phyloP scores from a whole-genome alignment of 2,888 invertebrate genomes.

The Drosophila pegasa region DNA sequence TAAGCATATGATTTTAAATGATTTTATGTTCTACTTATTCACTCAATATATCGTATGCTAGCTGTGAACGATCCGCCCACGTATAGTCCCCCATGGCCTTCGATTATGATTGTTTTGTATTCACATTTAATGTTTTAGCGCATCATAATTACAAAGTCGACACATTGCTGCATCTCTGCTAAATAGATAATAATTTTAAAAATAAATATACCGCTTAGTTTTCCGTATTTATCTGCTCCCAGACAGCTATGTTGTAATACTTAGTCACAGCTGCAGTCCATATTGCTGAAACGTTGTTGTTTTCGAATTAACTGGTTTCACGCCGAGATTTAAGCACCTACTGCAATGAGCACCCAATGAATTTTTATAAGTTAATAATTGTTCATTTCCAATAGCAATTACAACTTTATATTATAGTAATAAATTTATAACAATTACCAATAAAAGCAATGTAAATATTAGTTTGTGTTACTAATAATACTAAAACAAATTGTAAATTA shows the following conservation, averaged over 20 bases:
- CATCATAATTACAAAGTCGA: not conserved
- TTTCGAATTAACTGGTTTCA: slow-evolving; percentile 1
- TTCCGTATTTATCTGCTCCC: not conserved
- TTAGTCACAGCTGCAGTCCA: slow-evolving; percentile 1
- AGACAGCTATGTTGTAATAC: not conserved
- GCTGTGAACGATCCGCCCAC: not conserved
- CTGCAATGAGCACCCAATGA: slow-evolving; percentile 12
- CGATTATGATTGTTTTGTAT: not conserved
- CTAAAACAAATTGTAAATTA: no score
- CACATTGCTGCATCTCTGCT: not conserved
- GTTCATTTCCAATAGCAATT: no score
- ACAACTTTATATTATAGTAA: no score
- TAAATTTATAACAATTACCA: no score
- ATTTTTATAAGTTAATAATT: not conserved
- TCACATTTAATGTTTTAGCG: not conserved
- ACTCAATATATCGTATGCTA: not conserved
- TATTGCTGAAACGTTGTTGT: not conserved
- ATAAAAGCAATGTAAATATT: no score
- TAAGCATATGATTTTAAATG: not conserved
- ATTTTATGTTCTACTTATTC: no score
- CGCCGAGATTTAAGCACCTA: not conserved
- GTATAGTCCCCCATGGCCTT: not conserved
- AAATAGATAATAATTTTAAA: slow-evolving; percentile 6
- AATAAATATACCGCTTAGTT: not conserved
- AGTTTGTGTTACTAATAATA: no score